phyloP scores from a whole-genome alignment of 2,113 vertebrate genomes.

The Plecturocebus donacophilus region DNA sequence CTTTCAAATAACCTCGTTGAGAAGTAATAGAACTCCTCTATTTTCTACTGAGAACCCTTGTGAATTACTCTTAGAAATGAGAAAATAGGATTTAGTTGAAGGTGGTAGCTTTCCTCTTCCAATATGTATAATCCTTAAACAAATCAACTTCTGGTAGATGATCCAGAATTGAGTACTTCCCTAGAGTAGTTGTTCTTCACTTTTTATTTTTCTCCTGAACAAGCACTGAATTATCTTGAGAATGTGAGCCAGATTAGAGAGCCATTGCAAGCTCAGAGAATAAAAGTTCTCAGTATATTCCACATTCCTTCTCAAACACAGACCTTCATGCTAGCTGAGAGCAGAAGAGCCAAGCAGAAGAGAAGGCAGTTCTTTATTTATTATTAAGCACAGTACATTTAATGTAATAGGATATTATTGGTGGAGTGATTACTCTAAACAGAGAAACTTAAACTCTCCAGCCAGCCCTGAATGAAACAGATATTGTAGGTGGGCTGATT shows the following conservation, averaged over 20 bases:
- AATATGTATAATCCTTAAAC: neutral
- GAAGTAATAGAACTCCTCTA: neutral
- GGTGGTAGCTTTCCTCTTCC: neutral
- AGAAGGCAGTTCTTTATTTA: neutral
- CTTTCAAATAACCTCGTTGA: neutral
- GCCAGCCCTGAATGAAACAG: neutral
- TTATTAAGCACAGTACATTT: neutral
- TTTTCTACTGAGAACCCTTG: neutral
- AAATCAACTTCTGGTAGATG: neutral
- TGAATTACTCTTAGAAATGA: neutral
- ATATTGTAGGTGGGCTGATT: neutral
- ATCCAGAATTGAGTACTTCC: neutral
- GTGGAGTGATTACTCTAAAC: neutral
- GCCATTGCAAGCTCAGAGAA: neutral
- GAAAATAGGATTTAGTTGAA: neutral
- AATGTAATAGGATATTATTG: neutral
- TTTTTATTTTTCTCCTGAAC: constrained; percentile 30
- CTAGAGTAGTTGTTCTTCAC: neutral
- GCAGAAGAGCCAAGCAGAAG: neutral
- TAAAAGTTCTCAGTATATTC: neutral
- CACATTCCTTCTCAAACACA: neutral
- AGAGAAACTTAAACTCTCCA: neutral
- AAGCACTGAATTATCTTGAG: neutral
- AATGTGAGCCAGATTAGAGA: neutral
- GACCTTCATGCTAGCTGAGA: neutral